Conservation (phyloP, 2,888 invertebrate species). For the Argyresthia albistria region DNA sequence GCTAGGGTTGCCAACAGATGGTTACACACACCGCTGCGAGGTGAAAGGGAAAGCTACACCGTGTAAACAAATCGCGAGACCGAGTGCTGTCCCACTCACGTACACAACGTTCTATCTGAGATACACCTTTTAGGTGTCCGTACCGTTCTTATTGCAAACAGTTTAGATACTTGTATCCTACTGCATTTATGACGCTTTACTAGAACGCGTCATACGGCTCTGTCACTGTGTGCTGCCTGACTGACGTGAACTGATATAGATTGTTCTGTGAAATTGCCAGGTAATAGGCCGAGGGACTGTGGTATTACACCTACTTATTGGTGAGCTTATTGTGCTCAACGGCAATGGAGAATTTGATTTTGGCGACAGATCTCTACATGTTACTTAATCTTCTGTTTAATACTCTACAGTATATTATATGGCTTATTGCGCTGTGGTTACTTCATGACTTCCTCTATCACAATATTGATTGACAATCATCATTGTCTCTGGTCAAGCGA, state of each 20-base stretch:
- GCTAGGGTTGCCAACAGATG: conserved; percentile 56
- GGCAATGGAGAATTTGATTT: conserved; percentile 62
- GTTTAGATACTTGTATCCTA: too few relatives aligned
- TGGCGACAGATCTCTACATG: conserved; percentile 30
- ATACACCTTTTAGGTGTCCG: too few relatives aligned
- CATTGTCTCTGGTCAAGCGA: too few relatives aligned
- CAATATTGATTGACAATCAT: too few relatives aligned
- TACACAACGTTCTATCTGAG: conserved; percentile 13
- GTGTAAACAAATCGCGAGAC: conserved; percentile 66
- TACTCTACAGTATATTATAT: too few relatives aligned
- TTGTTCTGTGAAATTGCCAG: conserved; percentile 72
- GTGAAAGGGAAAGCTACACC: conserved; percentile 70
- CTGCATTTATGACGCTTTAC: too few relatives aligned
- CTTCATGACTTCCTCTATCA: too few relatives aligned
- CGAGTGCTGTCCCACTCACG: conserved; percentile 57
- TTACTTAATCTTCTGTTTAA: background rate
- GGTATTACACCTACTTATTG: conserved; percentile 69
- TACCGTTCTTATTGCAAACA: too few relatives aligned
- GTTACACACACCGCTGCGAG: conserved; percentile 48
- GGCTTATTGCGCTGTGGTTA: too few relatives aligned
- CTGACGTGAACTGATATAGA: conserved; percentile 57
- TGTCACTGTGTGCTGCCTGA: conserved; percentile 61
- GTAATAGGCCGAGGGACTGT: conserved; percentile 69
- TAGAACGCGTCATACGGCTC: conserved; percentile 23
- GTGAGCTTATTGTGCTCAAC: conserved; percentile 54